A percentile compares a stretch with the other conserved stretches of the same genome.
Evolutionary conservation across 1,140 invertebrate species (phyloP).

Genomic region (Caenorhabditis briggsae): DNA sequence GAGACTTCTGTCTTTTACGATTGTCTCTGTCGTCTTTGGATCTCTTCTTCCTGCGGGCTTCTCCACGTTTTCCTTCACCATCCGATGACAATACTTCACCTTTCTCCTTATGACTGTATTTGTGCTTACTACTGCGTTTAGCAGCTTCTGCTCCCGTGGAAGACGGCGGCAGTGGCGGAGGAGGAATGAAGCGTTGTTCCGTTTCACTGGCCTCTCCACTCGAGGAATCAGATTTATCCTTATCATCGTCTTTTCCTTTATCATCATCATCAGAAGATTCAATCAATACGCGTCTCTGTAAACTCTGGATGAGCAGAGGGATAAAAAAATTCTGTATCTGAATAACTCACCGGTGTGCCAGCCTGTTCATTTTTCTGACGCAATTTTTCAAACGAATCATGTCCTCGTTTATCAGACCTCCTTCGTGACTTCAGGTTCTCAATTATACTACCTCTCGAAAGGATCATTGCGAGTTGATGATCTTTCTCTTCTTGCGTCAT

Average conservation of each 20-base stretch:
- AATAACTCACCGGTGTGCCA: background rate
- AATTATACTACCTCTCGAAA: slow-evolving; percentile 22
- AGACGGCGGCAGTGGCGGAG: background rate
- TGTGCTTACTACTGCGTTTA: background rate
- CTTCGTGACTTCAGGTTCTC: slow-evolving; percentile 16
- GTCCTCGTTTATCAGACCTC: background rate
- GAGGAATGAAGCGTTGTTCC: background rate
- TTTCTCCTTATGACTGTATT: slow-evolving; percentile 8
- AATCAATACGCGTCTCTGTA: slow-evolving; percentile 22
- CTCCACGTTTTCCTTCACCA: background rate
- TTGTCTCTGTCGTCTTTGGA: background rate
- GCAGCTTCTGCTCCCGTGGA: background rate
- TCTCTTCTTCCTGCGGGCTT: background rate
- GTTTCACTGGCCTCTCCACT: slow-evolving; percentile 37
- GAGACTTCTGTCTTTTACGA: slow-evolving; percentile 15
- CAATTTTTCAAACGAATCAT: background rate
- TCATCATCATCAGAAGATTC: slow-evolving; percentile 31
- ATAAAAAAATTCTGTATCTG: background rate
- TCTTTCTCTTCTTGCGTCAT: slow-evolving; percentile 48
- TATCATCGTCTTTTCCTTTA: background rate
- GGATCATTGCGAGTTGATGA: slow-evolving; percentile 34
- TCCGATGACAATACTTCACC: background rate
- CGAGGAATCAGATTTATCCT: background rate
- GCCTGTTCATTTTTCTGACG: background rate
- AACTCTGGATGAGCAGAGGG: background rate